Evolutionary conservation across 2,113 vertebrate genomes (phyloP).

Genomic region (Anhinga rufa): DNA sequence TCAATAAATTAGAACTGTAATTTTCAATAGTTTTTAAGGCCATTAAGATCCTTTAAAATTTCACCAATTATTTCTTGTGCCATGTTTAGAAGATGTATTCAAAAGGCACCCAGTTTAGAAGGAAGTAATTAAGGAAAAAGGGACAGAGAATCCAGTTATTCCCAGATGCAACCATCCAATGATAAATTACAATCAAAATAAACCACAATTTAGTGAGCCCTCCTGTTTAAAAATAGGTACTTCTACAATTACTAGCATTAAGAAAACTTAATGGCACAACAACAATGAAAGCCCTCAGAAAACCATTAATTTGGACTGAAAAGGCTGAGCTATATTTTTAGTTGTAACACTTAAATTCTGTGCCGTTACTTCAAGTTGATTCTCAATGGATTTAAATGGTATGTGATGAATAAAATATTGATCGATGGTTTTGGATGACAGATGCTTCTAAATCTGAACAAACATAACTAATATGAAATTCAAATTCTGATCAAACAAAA

Average conservation of each 20-base stretch:
- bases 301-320: background rate
- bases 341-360: background rate
- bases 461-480: conserved; percentile 55
- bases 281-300: background rate
- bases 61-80: background rate
- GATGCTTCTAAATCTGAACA: conserved; percentile 16
- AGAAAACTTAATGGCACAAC: background rate
- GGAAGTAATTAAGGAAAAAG: background rate
- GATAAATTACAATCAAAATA: background rate
- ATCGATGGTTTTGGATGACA: background rate
- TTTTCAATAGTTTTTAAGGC: background rate
- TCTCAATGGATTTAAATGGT: conserved; percentile 10
- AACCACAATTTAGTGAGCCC: background rate
- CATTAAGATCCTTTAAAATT: background rate
- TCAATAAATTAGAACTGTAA: background rate
- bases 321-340: background rate
- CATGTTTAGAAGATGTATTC: background rate
- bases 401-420: conserved; percentile 32
- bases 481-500: conserved; percentile 57
- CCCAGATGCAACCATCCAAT: background rate
- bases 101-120: background rate
- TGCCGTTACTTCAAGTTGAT: background rate
- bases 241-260: background rate
- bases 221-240: background rate
- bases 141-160: background rate